Percentiles rank a stretch among this genome's conserved stretches.
Conservation (phyloP, 2,888 invertebrate genomes). For the Platycheirus albimanus region DNA sequence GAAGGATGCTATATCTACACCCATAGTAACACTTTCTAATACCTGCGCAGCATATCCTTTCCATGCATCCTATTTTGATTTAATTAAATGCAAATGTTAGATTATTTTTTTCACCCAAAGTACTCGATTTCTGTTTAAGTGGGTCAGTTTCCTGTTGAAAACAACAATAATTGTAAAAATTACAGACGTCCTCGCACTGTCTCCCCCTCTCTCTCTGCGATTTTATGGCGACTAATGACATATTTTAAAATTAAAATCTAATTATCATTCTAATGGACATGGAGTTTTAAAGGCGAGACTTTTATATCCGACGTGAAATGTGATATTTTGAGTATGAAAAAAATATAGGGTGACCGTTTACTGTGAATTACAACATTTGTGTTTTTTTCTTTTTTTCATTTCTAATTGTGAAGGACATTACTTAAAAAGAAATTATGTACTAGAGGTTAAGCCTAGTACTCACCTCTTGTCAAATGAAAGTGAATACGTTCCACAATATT, state of each 20-base stretch:
- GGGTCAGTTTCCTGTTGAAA: too few relatives aligned
- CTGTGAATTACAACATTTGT: too few relatives aligned
- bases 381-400: too few relatives aligned
- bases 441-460: too few relatives aligned
- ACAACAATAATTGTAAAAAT: not conserved
- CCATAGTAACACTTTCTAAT: not conserved
- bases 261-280: conserved; percentile 29
- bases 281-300: not conserved
- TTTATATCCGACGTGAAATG: too few relatives aligned
- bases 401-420: too few relatives aligned
- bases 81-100: conserved; percentile 60
- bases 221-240: not conserved
- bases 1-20: not conserved
- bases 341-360: too few relatives aligned
- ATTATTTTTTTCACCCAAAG: not conserved
- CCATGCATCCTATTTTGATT: too few relatives aligned
- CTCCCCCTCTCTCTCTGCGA: not conserved
- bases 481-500: too few relatives aligned
- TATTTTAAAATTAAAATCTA: conserved; percentile 16
- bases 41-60: too few relatives aligned
- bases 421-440: too few relatives aligned
- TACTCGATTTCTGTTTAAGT: not conserved
- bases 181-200: not conserved
- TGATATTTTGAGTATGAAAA: not conserved
- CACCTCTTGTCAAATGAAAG: too few relatives aligned